phyloP scores from a whole-genome alignment of 2,888 invertebrate genomes.

The Pristionchus maxplancki region DNA sequence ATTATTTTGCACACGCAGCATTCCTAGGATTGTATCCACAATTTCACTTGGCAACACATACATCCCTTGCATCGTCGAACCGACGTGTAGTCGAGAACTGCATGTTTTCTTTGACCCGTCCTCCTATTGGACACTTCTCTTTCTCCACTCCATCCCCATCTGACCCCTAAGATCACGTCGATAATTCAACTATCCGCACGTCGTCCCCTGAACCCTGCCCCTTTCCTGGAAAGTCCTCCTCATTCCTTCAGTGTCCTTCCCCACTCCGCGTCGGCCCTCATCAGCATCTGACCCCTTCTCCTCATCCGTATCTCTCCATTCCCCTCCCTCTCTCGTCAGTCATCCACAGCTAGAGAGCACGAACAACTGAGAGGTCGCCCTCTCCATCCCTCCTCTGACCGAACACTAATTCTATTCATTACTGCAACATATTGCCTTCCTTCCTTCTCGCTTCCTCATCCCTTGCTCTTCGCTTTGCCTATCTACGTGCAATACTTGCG shows the following conservation, averaged over 20 bases:
- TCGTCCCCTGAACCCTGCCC: background rate
- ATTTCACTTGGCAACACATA: too few relatives aligned
- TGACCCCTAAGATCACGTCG: too few relatives aligned
- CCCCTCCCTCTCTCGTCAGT: too few relatives aligned
- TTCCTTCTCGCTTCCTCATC: background rate
- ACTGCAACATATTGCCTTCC: conserved; percentile 38
- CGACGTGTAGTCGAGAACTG: too few relatives aligned
- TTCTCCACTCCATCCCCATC: too few relatives aligned
- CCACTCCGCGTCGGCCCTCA: background rate
- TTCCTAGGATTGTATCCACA: too few relatives aligned
- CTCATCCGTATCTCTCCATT: background rate
- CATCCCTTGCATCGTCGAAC: too few relatives aligned
- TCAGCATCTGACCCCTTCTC: background rate
- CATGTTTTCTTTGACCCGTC: too few relatives aligned
- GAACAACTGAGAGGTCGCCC: background rate
- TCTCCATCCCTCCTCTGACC: background rate
- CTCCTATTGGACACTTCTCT: too few relatives aligned
- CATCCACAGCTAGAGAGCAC: background rate
- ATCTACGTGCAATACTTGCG: background rate
- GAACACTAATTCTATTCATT: conserved; percentile 51
- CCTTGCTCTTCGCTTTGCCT: background rate
- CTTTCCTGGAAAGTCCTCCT: background rate
- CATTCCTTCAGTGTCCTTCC: background rate
- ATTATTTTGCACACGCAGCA: too few relatives aligned
- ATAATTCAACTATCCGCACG: too few relatives aligned